Evolutionary conservation across 2,113 vertebrate genomes (phyloP).

Genomic region (Pithys albifrons): DNA sequence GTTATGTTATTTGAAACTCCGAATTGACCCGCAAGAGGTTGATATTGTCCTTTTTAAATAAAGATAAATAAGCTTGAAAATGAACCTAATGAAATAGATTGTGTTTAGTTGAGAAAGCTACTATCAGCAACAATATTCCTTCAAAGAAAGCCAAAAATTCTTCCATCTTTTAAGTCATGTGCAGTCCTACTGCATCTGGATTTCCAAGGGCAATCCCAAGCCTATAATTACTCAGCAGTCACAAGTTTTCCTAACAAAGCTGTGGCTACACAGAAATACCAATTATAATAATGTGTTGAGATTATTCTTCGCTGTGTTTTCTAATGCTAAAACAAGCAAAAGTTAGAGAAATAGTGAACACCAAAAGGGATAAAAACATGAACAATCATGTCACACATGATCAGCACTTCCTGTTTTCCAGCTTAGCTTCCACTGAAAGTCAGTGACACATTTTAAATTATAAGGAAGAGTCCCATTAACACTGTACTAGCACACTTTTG

Average conservation of each 20-base stretch:
- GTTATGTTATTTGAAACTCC: not conserved
- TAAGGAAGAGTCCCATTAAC: not conserved
- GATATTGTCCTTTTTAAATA: not conserved
- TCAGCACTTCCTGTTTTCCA: not conserved
- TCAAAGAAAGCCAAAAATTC: not conserved
- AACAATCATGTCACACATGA: not conserved
- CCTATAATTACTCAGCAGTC: conserved; percentile 4
- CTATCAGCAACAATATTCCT: not conserved
- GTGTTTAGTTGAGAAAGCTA: not conserved
- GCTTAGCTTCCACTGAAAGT: not conserved
- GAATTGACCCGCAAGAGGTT: not conserved
- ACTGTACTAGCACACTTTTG: not conserved
- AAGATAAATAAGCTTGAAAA: not conserved
- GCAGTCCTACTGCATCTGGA: not conserved
- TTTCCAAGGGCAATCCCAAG: conserved; percentile 32
- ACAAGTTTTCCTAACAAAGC: conserved; percentile 21
- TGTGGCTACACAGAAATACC: not conserved
- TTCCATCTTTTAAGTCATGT: not conserved
- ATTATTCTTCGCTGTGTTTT: not conserved
- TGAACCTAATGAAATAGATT: not conserved
- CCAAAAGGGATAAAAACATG: not conserved
- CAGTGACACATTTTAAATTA: not conserved
- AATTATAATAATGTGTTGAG: not conserved
- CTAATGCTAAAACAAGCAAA: not conserved
- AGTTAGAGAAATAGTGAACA: not conserved